Evolutionary conservation across 2,113 vertebrate genomes (phyloP), one percentile per base, ranked within the genome.

Genomic region (Nannospalax galili): DNA sequence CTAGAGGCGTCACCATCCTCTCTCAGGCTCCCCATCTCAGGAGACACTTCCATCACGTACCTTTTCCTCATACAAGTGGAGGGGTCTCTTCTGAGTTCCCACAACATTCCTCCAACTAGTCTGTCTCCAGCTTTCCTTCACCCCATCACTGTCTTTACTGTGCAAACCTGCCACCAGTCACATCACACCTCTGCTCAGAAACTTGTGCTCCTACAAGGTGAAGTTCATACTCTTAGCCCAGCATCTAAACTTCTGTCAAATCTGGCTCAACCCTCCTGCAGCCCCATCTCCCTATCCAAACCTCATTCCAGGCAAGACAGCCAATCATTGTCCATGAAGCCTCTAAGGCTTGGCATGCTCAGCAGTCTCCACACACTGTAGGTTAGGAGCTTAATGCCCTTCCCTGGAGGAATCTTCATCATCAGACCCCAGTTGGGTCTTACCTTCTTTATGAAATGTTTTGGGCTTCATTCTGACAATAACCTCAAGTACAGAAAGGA

Each of bases 401-500:
- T 77, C 62, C 80, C 81, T 78, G 80, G 40, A 45, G 4, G 84
- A 60, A 45, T 26, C 37, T 79, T 5, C 77, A 35, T 48, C 60
- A 75, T 42, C 35, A 92, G 45, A 64, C 26, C 24, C 35, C 19
- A 22, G 35, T 75, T 58, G 82, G 42, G 72, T 88, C 79, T 75
- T 40, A 92, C 22, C 52, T 91, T 91, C 42, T 48, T 78, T 78
- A 48, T 58, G 77, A 91, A 62, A 92, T 4, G 14, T 56, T 72
- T 95, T 69, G 90, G 42, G 40, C 79, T 73, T 86, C 65, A 92
- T n/a, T 37, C 78, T 94, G 37, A 90, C 8, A 78, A 48, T 30
- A 77, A 87, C 20, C 37, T 65, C 42, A 80, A 88, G 48, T 40
- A 2, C 6, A 70, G 75, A 67, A 62, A 90, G 14, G 28, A 72